Conservation (phyloP, 2,888 invertebrate species). For the Biston betularia region DNA sequence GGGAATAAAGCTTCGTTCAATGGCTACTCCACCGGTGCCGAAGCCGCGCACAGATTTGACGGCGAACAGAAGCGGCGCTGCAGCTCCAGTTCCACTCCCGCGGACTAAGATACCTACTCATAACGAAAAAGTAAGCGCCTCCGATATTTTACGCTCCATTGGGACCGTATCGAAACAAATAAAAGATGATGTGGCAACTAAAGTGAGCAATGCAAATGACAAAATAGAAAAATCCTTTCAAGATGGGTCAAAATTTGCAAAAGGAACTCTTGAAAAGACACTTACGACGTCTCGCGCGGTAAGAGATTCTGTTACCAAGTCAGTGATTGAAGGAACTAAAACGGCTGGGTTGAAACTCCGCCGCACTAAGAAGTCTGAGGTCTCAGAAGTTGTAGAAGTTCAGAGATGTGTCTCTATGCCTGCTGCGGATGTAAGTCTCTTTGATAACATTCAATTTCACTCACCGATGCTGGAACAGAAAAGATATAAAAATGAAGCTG, state of each 20-base stretch:
- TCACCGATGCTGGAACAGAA: constrained; percentile 86
- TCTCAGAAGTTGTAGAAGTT: constrained; percentile 52
- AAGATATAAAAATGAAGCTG: constrained; percentile 58
- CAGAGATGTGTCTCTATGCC: constrained; percentile 86
- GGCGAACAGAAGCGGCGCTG: constrained; percentile 44
- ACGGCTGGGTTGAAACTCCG: constrained; percentile 83
- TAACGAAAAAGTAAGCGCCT: constrained; percentile 69
- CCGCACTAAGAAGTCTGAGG: constrained; percentile 62
- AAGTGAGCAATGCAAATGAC: constrained; percentile 78
- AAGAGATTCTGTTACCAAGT: constrained; percentile 84
- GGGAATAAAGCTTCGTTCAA: constrained; percentile 37
- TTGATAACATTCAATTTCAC: constrained; percentile 88
- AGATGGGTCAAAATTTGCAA: constrained; percentile 76
- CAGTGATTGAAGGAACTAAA: constrained; percentile 88
- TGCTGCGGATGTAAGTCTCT: constrained; percentile 84
- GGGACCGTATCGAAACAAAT: constrained; percentile 86
- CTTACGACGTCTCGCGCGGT: constrained; percentile 80
- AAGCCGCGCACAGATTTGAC: constrained; percentile 68
- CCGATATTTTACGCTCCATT: constrained; percentile 80
- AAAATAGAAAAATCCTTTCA: constrained; percentile 71
- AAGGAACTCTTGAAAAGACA: constrained; percentile 79
- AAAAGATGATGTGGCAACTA: constrained; percentile 83
- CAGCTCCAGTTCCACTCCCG: constrained; percentile 84
- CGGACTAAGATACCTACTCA: constrained; percentile 69
- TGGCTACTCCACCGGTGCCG: constrained; percentile 80